Evolutionary conservation across 2,888 invertebrate species (phyloP), one percentile per base, ranked within the genome.

Genomic region (Parnassius glacialis): DNA sequence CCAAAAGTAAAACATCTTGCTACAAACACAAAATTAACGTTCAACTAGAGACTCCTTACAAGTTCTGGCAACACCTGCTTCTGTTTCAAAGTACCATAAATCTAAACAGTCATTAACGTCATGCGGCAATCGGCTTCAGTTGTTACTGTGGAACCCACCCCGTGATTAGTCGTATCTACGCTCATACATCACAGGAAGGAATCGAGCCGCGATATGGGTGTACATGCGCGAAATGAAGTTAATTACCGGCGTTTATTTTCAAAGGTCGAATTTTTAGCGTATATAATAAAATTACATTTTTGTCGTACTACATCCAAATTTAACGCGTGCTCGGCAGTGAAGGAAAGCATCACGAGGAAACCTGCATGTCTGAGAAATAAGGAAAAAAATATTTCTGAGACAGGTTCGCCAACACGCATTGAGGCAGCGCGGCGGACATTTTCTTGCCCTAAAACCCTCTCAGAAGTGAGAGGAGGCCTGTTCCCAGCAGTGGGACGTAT

Each of bases 81-180:
- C 51, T 47, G 55, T 60, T 60, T 16, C 50, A 44, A 60, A 60
- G 60, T 43, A 43, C 42, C 55, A 60, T 60, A 55, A 60, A 60
- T 60, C 60, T 50, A 12, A 3, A n/a, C 51, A 13, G 43, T 55
- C 60, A 55, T 60, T 60, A 60, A 51, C 60, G 60, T 51, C 50
- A 20, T 16, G 25, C 20, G 41, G 43, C 54, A 53, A 48, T 54
- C 43, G 45, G 53, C 47, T 34, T 13, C 12, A 34, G 34, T 45
- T 12, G 54, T 43, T 34, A 55, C 51, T 3, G 44, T 55, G 60
- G 50, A 25, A 55, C 20, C 20, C 2, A 20, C 20, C 42, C 41
- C 9, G 25, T 51, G 25, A 55, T 43, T 34, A 50, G 43, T n/a
- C 43, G 12, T 43, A 54, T 50, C 59, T 48, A 43, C 53, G 11